These are phyloP conservation scores for Polydrusus cervinus DNA, from an alignment of 2,888 invertebrate genomes.

Conservation along the genomic window DNA sequence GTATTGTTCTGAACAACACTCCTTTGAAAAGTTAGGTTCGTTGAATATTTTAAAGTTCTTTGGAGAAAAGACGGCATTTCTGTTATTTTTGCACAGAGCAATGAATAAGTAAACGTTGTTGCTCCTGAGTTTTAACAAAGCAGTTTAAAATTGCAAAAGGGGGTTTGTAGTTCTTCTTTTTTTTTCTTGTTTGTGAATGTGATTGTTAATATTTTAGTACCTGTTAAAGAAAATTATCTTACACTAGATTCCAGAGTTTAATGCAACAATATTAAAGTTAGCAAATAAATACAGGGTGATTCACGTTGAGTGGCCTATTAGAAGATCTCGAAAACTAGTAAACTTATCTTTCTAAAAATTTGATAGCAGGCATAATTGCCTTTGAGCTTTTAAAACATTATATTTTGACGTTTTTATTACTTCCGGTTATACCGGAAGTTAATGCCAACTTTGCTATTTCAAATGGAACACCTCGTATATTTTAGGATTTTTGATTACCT, in stretches of 20 bases:
- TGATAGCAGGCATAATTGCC: too few relatives aligned
- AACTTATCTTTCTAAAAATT: too few relatives aligned
- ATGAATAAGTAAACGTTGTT: constrained; percentile 1
- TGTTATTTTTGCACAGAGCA: background rate
- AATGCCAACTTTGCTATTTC: too few relatives aligned
- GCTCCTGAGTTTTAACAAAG: background rate
- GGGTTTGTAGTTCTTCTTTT: background rate
- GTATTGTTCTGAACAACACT: too few relatives aligned
- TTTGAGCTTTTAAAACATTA: too few relatives aligned
- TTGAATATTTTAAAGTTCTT: background rate
- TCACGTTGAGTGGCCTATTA: too few relatives aligned
- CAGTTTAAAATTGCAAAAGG: background rate
- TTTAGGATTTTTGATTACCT: too few relatives aligned
- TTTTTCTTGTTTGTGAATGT: background rate
- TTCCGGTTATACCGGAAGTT: too few relatives aligned
- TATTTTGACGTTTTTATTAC: too few relatives aligned
- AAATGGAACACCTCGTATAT: too few relatives aligned
- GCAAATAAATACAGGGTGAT: too few relatives aligned
- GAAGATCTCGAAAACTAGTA: too few relatives aligned
- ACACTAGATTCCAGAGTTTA: background rate
- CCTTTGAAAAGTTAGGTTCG: constrained; percentile 5
- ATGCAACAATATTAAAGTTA: background rate
- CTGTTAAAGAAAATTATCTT: background rate
- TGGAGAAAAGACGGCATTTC: background rate
- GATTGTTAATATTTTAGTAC: constrained; percentile 2